Base-by-base conservation (phyloP, 1,140 invertebrate genomes). In the Zaprionus tsacasi region DNA sequence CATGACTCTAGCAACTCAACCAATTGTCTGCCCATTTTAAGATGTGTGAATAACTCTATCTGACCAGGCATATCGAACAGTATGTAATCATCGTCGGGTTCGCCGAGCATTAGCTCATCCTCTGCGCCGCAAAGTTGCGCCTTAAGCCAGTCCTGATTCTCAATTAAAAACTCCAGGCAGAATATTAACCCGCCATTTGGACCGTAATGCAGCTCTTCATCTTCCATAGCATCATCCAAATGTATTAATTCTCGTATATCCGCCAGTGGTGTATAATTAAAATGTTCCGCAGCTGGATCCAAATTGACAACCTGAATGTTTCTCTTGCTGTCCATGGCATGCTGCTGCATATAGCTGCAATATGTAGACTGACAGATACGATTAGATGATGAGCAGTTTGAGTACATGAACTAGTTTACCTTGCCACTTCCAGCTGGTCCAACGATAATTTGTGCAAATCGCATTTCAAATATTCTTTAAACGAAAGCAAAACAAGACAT, bases 61-160 rank as follows among this genome's bases (percentile, higher is more conserved):
- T 99, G 99, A 5, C 99, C 99, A 11, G 99, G 99, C 93, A 98
- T 99, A 93, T 99, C 99, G 93, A 99, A 99, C n/a, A 99, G 93
- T 59, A 99, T 96, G 91, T 99, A 99, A 93, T 99, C 99, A 77
- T 97, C 96, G 72, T 97, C 96, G 2, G 95, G 94, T 54, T 92
- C 91, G 3, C 80, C 91, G 6, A 91, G 63, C 66, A 87, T 87
- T 30, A 93, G 91, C 12, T 95, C 94, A 56, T 86, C 87, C 30
- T 83, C 78, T 13, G 82, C 88, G 7, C 90, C 91, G 12, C 95
- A 95, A 12, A 99, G 92, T 90, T 97, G 95, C 57, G 98, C 97
- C 82, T 96, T 95, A 7, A 99, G 92, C 98, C 98, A 99, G 30
- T 97, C 96, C 78, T 96, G 94, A 93, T 99, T 99, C 92, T 98